Percentiles rank a stretch among this genome's conserved stretches.
Evolutionary conservation across 2,113 vertebrate species (phyloP).

Genomic region (Nettapus auritus): DNA sequence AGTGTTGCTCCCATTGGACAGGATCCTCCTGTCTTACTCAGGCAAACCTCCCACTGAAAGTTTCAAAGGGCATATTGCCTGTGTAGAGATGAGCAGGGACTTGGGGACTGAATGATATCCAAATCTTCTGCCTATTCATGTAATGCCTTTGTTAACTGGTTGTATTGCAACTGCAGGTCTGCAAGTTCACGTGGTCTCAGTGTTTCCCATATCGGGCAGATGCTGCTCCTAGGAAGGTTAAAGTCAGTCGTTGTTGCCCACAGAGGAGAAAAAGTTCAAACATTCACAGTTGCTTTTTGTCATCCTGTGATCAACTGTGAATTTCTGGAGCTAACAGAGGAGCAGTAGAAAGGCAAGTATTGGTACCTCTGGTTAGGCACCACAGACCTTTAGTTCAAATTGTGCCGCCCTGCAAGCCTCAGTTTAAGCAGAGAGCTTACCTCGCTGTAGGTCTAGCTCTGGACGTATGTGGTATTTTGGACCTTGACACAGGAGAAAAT

Average conservation of each 20-base stretch:
- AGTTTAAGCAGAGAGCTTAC: not conserved
- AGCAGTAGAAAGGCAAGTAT: not conserved
- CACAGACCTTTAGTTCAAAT: not conserved
- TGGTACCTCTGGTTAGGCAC: not conserved
- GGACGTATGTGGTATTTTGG: not conserved
- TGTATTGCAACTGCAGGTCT: not conserved
- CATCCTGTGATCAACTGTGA: not conserved
- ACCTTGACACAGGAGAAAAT: not conserved
- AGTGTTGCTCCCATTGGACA: not conserved
- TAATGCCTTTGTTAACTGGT: not conserved
- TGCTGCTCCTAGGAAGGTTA: not conserved
- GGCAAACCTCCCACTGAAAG: slow-evolving; percentile 6
- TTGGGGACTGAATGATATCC: not conserved
- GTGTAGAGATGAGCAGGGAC: not conserved
- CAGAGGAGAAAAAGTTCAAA: not conserved
- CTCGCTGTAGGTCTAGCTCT: not conserved
- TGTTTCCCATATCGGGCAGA: not conserved
- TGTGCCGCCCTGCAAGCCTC: not conserved
- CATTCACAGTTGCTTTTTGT: not conserved
- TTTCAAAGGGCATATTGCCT: not conserved
- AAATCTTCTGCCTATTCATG: not conserved
- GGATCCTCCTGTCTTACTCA: not conserved
- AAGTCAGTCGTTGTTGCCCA: not conserved
- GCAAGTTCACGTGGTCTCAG: not conserved
- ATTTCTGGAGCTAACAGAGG: not conserved